Evolutionary conservation across 2,113 vertebrate species (phyloP).

Genomic region (Glaucidium brasilianum): DNA sequence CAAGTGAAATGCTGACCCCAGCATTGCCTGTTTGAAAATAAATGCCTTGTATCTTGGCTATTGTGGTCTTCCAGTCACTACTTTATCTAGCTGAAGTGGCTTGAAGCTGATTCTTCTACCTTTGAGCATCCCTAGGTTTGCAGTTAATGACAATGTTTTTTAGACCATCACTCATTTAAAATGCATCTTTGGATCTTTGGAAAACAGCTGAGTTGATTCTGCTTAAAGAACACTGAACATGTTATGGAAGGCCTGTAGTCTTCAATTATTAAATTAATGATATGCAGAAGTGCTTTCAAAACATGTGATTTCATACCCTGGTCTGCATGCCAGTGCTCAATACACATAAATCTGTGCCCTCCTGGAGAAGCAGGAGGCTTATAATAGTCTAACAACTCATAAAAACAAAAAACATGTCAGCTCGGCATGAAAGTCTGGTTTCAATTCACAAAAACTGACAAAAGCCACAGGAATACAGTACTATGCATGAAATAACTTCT

Average conservation of each 20-base stretch:
- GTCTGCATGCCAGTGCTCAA: background rate
- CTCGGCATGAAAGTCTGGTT: conserved; percentile 7
- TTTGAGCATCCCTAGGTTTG: background rate
- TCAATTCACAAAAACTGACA: conserved; percentile 27
- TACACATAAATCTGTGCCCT: background rate
- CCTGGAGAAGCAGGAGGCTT: background rate
- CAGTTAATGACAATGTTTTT: background rate
- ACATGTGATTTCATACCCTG: conserved; percentile 3
- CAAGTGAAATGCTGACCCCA: background rate
- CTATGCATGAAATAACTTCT: background rate
- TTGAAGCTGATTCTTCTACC: background rate
- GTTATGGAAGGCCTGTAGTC: background rate
- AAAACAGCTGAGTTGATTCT: background rate
- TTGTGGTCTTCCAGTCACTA: background rate
- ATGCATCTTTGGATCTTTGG: background rate
- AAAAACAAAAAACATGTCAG: background rate
- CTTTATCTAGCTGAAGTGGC: background rate
- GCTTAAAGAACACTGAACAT: background rate
- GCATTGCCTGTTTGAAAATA: background rate
- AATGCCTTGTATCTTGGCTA: background rate
- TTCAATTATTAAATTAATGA: background rate
- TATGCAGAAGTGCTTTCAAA: conserved; percentile 8
- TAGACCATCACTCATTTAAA: background rate
- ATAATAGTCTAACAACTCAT: background rate
- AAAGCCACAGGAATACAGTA: conserved; percentile 13